phyloP scores from a whole-genome alignment of 2,113 vertebrate genomes.

The Falcunculus frontatus region DNA sequence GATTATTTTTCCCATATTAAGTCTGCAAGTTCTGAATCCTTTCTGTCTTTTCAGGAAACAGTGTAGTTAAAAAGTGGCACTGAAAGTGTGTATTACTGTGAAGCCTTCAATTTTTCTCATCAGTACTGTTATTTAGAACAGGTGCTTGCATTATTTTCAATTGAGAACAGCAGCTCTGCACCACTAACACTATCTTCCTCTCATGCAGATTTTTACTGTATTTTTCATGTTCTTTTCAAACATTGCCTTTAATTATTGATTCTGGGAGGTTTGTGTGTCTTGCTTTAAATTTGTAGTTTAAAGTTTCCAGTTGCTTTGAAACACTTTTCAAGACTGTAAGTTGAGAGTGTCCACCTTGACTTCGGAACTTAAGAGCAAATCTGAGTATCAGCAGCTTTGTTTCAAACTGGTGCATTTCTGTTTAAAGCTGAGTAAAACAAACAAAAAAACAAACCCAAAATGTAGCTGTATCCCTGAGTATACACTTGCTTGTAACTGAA shows the following conservation, averaged over 20 bases:
- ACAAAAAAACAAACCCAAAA: background rate
- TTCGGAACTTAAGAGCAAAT: background rate
- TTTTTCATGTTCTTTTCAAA: background rate
- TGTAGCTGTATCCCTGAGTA: background rate
- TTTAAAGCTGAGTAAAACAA: background rate
- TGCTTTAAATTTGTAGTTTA: background rate
- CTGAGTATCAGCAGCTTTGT: background rate
- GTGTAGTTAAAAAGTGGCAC: background rate
- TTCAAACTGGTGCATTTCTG: background rate
- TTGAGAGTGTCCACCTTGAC: background rate
- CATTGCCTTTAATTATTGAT: background rate
- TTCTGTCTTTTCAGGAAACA: background rate
- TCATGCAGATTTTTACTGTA: background rate
- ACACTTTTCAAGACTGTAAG: background rate
- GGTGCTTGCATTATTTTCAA: background rate
- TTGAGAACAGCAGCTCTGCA: background rate
- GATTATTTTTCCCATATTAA: background rate
- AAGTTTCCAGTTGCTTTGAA: background rate
- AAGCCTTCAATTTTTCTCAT: background rate
- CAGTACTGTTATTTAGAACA: background rate
- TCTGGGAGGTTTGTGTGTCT: background rate
- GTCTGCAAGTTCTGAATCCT: background rate
- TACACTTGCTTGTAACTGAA: background rate
- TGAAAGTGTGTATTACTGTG: conserved; percentile 17
- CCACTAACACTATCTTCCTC: background rate